Evolutionary conservation across 2,888 invertebrate species (phyloP), one percentile per base, ranked within the genome.

Genomic region (Dromius quadrimaculatus): DNA sequence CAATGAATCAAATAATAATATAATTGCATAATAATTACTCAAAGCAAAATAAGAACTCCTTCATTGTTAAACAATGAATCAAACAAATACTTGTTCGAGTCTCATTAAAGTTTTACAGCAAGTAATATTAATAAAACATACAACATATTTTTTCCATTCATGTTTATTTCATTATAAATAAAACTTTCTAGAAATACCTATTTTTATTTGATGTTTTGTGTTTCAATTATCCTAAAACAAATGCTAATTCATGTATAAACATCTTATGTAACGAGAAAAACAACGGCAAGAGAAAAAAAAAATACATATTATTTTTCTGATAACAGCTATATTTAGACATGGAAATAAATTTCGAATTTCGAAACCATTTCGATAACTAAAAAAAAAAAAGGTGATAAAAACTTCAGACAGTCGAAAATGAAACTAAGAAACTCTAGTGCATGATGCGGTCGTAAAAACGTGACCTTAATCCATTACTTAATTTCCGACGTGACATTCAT

Each of bases 101-200:
- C n/a, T n/a, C n/a, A n/a, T n/a, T n/a, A n/a, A n/a, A n/a, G n/a
- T n/a, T n/a, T n/a, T n/a, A n/a, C n/a, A n/a, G n/a, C n/a, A n/a
- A n/a, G n/a, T n/a, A n/a, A n/a, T n/a, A n/a, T n/a, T n/a, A n/a
- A n/a, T n/a, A n/a, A n/a, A n/a, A n/a, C n/a, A n/a, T n/a, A n/a
- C n/a, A n/a, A n/a, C n/a, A n/a, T 28, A 8, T 28, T 8, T 28
- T 8, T 28, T 28, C 28, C 28, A 28, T 28, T 28, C 28, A 28
- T 28, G 8, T 28, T 28, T 28, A 8, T 28, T n/a, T 8, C 3
- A 28, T 28, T 5, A 28, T 8, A 28, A 5, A 8, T 11, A 50
- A 50, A n/a, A 54, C 50, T 54, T 54, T 54, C 32, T 54, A 54
- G 28, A 54, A 47, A 54, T 23, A 23, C 6, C 19, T 54, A 54